Conservation (phyloP, 2,888 invertebrate genomes). For the Eupithecia abbreviata region DNA sequence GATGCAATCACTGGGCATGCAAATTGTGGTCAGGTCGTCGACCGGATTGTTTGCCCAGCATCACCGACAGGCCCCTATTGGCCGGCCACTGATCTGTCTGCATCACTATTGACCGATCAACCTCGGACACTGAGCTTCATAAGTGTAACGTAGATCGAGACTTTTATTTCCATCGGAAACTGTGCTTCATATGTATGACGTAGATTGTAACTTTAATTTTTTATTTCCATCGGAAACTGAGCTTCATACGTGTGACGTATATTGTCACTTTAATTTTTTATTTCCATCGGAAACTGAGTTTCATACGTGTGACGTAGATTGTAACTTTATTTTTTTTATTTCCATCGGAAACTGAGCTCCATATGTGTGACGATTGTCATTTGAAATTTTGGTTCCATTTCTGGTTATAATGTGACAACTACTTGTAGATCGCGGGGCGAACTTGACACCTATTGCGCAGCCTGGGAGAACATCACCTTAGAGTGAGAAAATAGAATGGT, state of each 20-base stretch:
- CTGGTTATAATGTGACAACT: not conserved
- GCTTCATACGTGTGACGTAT: not conserved
- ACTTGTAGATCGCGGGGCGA: not conserved
- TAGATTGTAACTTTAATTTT: not conserved
- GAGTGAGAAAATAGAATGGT: not conserved
- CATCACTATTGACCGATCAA: constrained; percentile 23
- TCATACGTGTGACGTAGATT: not conserved
- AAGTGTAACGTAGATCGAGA: not conserved
- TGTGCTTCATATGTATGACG: not conserved
- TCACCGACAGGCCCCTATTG: constrained; percentile 67
- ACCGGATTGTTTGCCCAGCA: constrained; percentile 72
- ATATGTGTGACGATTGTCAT: not conserved
- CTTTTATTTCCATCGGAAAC: no score
- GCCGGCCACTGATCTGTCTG: constrained; percentile 49
- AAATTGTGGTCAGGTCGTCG: constrained; percentile 73
- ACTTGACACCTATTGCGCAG: not conserved
- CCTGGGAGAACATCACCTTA: not conserved
- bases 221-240: no score
- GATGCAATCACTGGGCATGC: constrained; percentile 79
- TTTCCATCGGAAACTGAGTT: not conserved
- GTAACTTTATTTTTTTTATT: no score
- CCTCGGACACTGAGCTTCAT: constrained; percentile 6
- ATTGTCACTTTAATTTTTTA: no score
- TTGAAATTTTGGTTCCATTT: not conserved
- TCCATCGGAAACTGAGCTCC: no score